phyloP scores from a whole-genome alignment of 2,113 vertebrate genomes.

The Neotoma lepida region DNA sequence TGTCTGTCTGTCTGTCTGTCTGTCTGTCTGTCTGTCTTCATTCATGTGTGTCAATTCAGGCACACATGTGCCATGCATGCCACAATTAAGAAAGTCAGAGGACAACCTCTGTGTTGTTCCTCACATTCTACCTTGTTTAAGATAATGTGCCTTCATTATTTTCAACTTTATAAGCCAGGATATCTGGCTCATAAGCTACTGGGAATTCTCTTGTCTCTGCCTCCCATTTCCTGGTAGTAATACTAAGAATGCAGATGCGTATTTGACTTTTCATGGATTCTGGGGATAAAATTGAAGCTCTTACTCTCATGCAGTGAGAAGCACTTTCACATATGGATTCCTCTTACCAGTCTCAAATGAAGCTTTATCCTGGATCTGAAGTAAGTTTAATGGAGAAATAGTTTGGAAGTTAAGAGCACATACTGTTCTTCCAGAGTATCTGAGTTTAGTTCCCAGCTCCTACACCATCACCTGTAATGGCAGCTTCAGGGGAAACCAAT shows the following conservation, averaged over 20 bases:
- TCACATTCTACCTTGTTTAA: not conserved
- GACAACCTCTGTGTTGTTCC: not conserved
- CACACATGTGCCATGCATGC: not conserved
- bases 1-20: no score
- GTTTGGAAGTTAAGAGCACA: not conserved
- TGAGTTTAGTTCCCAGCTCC: not conserved
- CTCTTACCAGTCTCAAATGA: not conserved
- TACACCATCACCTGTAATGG: not conserved
- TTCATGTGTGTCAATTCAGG: not conserved
- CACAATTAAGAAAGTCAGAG: not conserved
- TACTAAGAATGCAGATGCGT: not conserved
- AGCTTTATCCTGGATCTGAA: not conserved
- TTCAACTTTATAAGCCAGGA: not conserved
- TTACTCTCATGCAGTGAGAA: not conserved
- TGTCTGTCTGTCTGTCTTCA: not conserved
- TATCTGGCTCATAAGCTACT: not conserved
- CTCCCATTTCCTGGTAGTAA: not conserved
- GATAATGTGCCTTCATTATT: not conserved
- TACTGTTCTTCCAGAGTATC: not conserved
- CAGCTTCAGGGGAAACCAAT: not conserved
- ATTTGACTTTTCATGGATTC: not conserved
- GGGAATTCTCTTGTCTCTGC: not conserved
- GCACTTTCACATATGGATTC: not conserved
- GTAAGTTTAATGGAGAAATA: not conserved
- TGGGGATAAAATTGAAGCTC: not conserved